phyloP scores from a whole-genome alignment of 2,113 vertebrate genomes.

The Peromyscus polionotus region DNA sequence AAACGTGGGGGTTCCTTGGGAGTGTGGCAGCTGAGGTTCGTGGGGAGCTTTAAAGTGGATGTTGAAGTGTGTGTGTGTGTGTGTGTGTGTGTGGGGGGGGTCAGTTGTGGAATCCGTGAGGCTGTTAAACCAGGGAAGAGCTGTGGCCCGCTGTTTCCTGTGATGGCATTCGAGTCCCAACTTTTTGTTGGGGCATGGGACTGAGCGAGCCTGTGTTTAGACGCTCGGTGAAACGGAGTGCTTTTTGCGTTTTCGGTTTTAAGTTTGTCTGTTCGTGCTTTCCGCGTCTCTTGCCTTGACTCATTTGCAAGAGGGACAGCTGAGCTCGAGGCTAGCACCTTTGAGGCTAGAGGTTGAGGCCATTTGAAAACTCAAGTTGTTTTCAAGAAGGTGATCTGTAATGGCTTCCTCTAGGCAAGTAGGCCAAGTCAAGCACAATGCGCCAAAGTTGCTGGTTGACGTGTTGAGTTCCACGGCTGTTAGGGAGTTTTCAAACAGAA shows the following conservation, averaged over 20 bases:
- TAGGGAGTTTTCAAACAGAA: not conserved
- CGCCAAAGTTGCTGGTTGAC: constrained; percentile 47
- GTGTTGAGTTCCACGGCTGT: not conserved
- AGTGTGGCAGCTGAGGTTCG: not conserved
- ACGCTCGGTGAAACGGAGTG: not conserved
- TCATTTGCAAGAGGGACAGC: not conserved
- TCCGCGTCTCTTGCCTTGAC: not conserved
- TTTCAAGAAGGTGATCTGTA: constrained; percentile 77
- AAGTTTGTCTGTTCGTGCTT: not conserved
- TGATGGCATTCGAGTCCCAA: constrained; percentile 76
- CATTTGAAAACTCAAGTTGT: constrained; percentile 60
- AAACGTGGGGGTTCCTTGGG: not conserved
- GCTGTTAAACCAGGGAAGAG: not conserved
- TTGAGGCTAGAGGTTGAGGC: constrained; percentile 22
- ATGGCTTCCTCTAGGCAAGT: constrained; percentile 76
- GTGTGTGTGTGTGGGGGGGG: not conserved
- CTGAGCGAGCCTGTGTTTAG: not conserved
- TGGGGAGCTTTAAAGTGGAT: not conserved
- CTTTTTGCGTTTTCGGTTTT: not conserved
- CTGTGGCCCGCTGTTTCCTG: constrained; percentile 52
- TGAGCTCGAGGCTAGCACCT: not conserved
- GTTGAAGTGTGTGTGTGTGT: too few relatives aligned
- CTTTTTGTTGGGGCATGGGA: constrained; percentile 49
- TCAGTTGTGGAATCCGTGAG: not conserved
- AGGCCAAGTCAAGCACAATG: constrained; percentile 70